Evolutionary conservation across 2,113 vertebrate genomes (phyloP), one percentile per base, ranked within the genome.

Genomic region (Gambusia holbrooki): DNA sequence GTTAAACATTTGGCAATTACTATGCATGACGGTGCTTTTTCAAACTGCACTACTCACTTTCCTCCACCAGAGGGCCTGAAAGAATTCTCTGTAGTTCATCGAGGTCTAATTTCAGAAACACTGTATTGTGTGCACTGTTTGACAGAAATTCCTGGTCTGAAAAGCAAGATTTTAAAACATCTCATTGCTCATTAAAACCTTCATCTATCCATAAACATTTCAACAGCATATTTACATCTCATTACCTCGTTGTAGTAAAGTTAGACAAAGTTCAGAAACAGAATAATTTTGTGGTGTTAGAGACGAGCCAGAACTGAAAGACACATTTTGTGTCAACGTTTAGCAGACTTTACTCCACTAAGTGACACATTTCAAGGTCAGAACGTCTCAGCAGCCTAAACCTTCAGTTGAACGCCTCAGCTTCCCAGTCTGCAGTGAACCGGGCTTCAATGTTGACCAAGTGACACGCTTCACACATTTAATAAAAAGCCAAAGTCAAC

Each of bases 61-160:
- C 28, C 42, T 30, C 80, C 88, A 90, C 72, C 4, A 81, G 86
- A 42, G 69, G 74, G 69, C 66, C 0, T 0, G 17, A 19, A 5
- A 11, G 14, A 60, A 12, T n/a, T 15, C 27, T 22, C 12, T 61
- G 22, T 9, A 35, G 51, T 58, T 60, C 10, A 0, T 32, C 12
- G 3, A 33, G 29, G 4, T 71, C n/a, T 60, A 7, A 35, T 27
- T 71, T 60, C 54, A 71, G 4, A 71, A 71, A 40, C 32, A n/a
- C 2, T 37, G 69, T 15, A 35, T 6, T 17, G 22, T 27, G 3
- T 29, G 13, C 29, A 60, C 5, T 60, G 48, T 70, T 54, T 58
- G 33, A 51, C 51, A 58, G 51, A 58, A 58, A 7, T 25, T 58
- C 22, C 51, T 58, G 51, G 7, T 3, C 2, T 25, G 51, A 58